These are phyloP conservation scores for Dolichoris vasculosae DNA, from an alignment of 1,140 invertebrate genomes.

Conservation along the genomic window DNA sequence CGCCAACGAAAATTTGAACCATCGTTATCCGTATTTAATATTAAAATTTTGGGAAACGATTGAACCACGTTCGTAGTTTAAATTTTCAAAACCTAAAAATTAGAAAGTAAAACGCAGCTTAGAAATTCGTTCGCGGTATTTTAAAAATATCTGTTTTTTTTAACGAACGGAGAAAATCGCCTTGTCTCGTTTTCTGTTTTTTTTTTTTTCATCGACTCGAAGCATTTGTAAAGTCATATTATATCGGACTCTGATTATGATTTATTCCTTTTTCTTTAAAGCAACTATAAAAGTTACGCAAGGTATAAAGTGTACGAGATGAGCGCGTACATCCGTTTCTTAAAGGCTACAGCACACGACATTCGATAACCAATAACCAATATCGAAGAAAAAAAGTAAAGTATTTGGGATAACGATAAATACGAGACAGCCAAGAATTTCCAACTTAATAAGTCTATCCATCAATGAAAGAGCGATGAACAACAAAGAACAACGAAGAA, in stretches of 20 bases:
- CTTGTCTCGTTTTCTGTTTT: not conserved
- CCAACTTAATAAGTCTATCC: constrained; percentile 1
- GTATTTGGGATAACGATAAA: not conserved
- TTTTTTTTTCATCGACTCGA: not conserved
- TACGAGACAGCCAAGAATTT: not conserved
- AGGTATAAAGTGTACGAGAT: not conserved
- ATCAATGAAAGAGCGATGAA: not conserved
- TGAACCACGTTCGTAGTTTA: not conserved
- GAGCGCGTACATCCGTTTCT: not conserved
- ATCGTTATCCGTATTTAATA: not conserved
- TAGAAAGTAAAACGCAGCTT: not conserved
- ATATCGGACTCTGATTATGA: constrained; percentile 14
- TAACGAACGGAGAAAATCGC: not conserved
- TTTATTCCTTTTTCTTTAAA: constrained; percentile 29
- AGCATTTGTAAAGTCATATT: not conserved
- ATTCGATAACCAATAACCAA: not conserved
- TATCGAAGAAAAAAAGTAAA: not conserved
- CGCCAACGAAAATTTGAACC: not conserved
- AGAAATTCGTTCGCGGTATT: not conserved
- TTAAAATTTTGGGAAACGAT: not conserved
- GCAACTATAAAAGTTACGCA: constrained; percentile 23
- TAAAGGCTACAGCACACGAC: not conserved
- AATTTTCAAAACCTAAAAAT: not conserved
- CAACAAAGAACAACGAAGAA: too few species aligned
- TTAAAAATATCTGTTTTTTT: not conserved